phyloP scores from a whole-genome alignment of 1,140 invertebrate genomes.

The Arctopsyche grandis region DNA sequence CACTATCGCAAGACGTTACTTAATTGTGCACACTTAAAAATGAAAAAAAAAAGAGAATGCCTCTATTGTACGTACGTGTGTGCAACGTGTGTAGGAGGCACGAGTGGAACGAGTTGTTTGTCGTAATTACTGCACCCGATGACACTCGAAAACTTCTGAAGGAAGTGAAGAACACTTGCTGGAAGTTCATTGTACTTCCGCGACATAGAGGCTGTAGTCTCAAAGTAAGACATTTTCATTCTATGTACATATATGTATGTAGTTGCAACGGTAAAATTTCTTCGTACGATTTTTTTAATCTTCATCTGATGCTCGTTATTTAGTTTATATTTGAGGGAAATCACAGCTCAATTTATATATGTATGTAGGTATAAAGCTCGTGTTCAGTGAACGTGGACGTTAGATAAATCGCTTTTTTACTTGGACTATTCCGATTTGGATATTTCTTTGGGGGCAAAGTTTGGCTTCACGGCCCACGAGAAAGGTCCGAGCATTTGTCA shows the following conservation, averaged over 20 bases:
- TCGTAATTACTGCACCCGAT: constrained; percentile 29
- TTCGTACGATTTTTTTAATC: too few species aligned
- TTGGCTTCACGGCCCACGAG: neutral
- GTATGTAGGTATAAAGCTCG: neutral
- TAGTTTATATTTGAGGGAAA: too few species aligned
- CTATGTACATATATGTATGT: neutral
- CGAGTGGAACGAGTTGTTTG: constrained; percentile 16
- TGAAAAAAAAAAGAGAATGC: neutral
- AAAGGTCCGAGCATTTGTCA: constrained; percentile 29
- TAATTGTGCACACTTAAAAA: neutral
- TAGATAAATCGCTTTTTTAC: constrained; percentile 3
- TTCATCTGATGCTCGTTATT: too few species aligned
- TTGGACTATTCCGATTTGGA: constrained; percentile 2
- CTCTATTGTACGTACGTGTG: neutral
- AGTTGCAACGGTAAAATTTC: too few species aligned
- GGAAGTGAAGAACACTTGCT: constrained; percentile 29
- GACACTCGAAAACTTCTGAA: constrained; percentile 29
- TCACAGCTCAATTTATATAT: neutral
- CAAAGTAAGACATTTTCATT: neutral
- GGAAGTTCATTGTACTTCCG: constrained; percentile 25
- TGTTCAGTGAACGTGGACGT: neutral
- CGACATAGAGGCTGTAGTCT: neutral
- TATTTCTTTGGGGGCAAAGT: constrained; percentile 19
- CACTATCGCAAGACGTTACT: neutral
- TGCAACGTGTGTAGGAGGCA: neutral